A percentile compares a stretch with the other conserved stretches of the same genome.
phyloP scores from a whole-genome alignment of 2,888 invertebrate genomes.

The Masnerella sp. region DNA sequence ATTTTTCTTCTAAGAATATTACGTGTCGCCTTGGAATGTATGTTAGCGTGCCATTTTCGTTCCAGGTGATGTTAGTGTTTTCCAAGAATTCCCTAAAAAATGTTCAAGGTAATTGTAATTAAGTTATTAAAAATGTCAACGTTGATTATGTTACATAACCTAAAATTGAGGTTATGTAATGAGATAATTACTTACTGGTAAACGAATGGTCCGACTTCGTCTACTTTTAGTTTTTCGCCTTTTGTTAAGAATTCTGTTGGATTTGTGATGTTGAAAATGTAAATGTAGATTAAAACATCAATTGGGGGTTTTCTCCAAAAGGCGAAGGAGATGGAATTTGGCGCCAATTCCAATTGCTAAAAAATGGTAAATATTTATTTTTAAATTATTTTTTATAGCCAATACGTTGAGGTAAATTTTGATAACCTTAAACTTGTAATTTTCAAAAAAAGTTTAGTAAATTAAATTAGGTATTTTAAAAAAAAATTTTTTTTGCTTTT shows the following conservation, averaged over 20 bases:
- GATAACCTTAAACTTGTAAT: no score
- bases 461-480: no score
- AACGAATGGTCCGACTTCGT: conserved; percentile 89
- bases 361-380: neutral
- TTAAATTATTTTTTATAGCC: no score
- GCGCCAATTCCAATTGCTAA: conserved; percentile 79
- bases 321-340: conserved; percentile 81
- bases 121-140: no score
- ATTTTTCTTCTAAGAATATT: conserved; percentile 82
- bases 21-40: conserved; percentile 82
- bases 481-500: no score
- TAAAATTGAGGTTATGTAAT: no score
- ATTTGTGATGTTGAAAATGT: conserved; percentile 90
- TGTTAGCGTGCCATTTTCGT: conserved; percentile 83
- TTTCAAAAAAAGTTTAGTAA: no score
- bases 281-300: conserved; percentile 83
- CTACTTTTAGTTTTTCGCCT: conserved; percentile 82
- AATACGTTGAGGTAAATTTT: no score
- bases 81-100: conserved; percentile 85
- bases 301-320: conserved; percentile 84
- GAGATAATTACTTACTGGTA: conserved; percentile 83
- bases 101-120: no score
- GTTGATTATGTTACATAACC: no score
- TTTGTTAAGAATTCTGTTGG: conserved; percentile 83
- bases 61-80: conserved; percentile 83